Base-by-base conservation (phyloP, 2,797 vertebrate genomes). In the Galagoides demidoff region DNA sequence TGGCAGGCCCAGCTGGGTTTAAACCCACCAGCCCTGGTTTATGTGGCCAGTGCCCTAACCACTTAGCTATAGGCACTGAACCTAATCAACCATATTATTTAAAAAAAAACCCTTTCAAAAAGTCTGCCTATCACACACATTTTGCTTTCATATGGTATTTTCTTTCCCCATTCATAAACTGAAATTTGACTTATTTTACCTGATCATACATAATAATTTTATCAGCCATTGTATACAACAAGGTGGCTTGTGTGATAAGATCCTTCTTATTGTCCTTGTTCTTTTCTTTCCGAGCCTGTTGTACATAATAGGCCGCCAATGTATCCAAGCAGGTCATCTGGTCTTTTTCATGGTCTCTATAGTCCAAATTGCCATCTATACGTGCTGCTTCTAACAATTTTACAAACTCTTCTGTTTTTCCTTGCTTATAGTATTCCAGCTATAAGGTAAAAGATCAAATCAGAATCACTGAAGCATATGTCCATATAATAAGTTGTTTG, bases 161-260 rank as follows among this genome's bases (percentile, higher is more conserved):
- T 49, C 49, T 77, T n/a, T 27, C 55, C 2, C 49, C 20, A 85
- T 85, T 95, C n/a, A 85, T 59, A 91, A 95, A 73, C 64, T 59
- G 14, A 82, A 85, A 78, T 87, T 1, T 34, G 78, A 90, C 10
- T 4, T 0, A 34, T 34, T 98, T 99, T 98, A 99, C 99, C 99
- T 99, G 99, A 98, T 99, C 99, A 8, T 99, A 99, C 99, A 99
- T 99, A 98, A 99, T 99, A 98, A 99, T 99, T 98, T 99, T 99
- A 98, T 99, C 99, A 68, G 99, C 99, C 99, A 99, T 99, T 1
- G 99, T 99, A 94, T 99, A 99, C 49, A 99, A 98, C 89, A 99
- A 98, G 2, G 99, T 99, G 92, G 99, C 99, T 98, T 99, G 99
- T 0, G 99, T 99, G 96, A 99, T 99, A 92, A 99, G 99, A 98